phyloP scores from a whole-genome alignment of 92 coral and sea anemone genomes.

The Metridium senile region DNA sequence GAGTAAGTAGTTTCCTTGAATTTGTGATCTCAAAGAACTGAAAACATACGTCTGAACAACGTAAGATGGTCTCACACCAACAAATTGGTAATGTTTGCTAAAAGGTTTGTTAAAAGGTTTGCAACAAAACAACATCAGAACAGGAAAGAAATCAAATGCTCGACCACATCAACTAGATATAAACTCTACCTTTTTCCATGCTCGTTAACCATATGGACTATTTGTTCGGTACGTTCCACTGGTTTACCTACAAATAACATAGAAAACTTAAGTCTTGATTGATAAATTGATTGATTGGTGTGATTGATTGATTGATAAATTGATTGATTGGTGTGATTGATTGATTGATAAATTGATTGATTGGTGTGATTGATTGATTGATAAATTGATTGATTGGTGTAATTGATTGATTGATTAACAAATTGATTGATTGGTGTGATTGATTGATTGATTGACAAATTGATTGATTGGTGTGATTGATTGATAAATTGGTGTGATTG shows the following conservation, averaged over 20 bases:
- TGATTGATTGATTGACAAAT: neutral
- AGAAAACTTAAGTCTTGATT: neutral
- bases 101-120: too few species aligned
- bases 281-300: neutral
- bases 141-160: too few species aligned
- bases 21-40: too few species aligned
- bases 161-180: neutral
- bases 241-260: constrained; percentile 69
- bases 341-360: neutral
- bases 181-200: constrained; percentile 72
- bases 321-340: too few species aligned
- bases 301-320: neutral
- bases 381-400: neutral
- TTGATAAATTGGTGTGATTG: neutral
- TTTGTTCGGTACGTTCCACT: constrained; percentile 95
- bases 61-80: too few species aligned
- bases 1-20: too few species aligned
- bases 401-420: neutral
- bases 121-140: too few species aligned
- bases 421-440: too few species aligned
- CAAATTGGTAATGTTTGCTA: too few species aligned
- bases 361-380: neutral
- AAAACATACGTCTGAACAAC: too few species aligned
- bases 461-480: neutral
- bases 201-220: constrained; percentile 79